Percentiles rank a stretch among this genome's conserved stretches.
Conservation (phyloP, 92 coral and sea anemone species). For the Actinostola sp. region DNA sequence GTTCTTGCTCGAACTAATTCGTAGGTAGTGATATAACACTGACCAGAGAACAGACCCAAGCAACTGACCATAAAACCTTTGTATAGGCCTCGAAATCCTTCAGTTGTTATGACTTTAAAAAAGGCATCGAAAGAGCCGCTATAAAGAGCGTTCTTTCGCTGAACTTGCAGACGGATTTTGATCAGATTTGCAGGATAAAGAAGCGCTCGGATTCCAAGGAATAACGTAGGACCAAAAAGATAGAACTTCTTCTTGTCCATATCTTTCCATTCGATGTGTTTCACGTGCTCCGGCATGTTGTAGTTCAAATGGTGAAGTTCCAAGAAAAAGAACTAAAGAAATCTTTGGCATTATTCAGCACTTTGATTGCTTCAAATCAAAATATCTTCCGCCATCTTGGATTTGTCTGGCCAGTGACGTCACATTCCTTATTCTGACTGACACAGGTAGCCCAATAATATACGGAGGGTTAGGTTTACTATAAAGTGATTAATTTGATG, state of each 20-base stretch:
- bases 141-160: constrained; percentile 84
- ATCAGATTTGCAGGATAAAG: constrained; percentile 92
- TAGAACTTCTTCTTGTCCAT: constrained; percentile 94
- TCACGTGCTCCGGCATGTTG: constrained; percentile 90
- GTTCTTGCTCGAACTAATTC: constrained; percentile 82
- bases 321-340: background rate
- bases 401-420: constrained; percentile 7
- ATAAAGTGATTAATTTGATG: no score
- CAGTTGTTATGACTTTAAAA: constrained; percentile 70
- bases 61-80: constrained; percentile 92
- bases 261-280: constrained; percentile 96
- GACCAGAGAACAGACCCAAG: constrained; percentile 88
- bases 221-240: constrained; percentile 91
- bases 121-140: constrained; percentile 95
- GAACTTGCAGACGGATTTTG: constrained; percentile 94
- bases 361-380: constrained; percentile 6
- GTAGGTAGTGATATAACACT: constrained; percentile 92
- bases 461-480: no score
- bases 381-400: constrained; percentile 16
- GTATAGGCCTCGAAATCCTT: constrained; percentile 95
- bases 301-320: background rate
- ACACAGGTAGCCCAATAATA: constrained; percentile 2
- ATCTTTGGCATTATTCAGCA: background rate
- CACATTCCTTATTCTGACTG: background rate
- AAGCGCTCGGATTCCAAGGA: constrained; percentile 84